These are phyloP conservation scores for Chionomys nivalis DNA, from an alignment of 2,113 vertebrate genomes.

Conservation along the genomic window DNA sequence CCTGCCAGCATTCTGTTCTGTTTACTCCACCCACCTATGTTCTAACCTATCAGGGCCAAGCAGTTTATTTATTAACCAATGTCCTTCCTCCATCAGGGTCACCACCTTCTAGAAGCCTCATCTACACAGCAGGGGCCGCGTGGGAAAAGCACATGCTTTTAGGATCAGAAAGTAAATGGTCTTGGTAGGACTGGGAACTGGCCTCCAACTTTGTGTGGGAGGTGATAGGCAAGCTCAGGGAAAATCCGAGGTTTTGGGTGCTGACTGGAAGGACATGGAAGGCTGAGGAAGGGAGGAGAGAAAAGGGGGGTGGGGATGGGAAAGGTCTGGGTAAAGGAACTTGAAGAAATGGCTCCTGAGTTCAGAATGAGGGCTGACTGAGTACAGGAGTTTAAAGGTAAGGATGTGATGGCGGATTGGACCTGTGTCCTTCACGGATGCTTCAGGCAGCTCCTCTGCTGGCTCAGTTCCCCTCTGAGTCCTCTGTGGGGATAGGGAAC, in stretches of 20 bases:
- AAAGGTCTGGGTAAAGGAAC: too few species aligned
- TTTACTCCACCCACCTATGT: too few species aligned
- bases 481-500: background rate
- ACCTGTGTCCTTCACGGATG: background rate
- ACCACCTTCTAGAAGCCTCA: background rate
- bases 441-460: background rate
- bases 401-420: fast-evolving
- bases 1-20: too few species aligned
- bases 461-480: background rate
- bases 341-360: background rate
- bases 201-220: too few species aligned
- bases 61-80: too few species aligned
- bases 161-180: background rate
- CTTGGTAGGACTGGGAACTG: background rate
- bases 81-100: too few species aligned
- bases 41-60: too few species aligned
- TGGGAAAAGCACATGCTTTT: background rate
- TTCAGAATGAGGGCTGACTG: too few species aligned
- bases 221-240: too few species aligned
- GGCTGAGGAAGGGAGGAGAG: too few species aligned
- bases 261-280: fast-evolving
- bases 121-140: background rate
- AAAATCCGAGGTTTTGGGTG: background rate
- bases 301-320: too few species aligned
- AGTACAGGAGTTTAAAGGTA: background rate